Evolutionary conservation across 2,888 invertebrate species (phyloP), one percentile per base, ranked within the genome.

Genomic region (Netelia melanura): DNA sequence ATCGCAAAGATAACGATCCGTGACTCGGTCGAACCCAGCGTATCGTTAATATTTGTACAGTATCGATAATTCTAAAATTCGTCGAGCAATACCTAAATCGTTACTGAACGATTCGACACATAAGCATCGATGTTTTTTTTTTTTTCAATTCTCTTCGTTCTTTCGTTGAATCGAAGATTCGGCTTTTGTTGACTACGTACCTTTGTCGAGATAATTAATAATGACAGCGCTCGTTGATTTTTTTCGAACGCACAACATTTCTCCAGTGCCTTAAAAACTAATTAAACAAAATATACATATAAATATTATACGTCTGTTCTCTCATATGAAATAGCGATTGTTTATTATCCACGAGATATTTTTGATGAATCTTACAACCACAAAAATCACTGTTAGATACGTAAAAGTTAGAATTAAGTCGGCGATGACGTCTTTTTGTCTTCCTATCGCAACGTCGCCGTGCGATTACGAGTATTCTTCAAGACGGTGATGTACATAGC

Each of bases 1-100:
- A 85, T 68, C 84, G 85, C 44, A 86, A 87, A 65, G 82, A 86
- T 65, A 85, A 84, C 85, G 78, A 85, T 72, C 67, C 76, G 62
- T 84, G 72, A 86, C 75, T 62, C 65, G 54, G 23, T 11, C 1
- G 38, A 38, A 9, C 14, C 25, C n/a, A 43, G 10, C n/a, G 6
- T 71, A 77, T 58, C 5, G 48, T 64, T 38, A 38, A 38, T 21
- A 48, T 78, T 81, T 84, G 81, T 84, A 84, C 81, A 84, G 80
- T 84, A 38, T 72, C 58, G n/a, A 72, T 68, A 74, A 77, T 77
- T 74, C 38, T 58, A 75, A 76, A 30, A 44, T 64, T 38, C 14
- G 48, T 72, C 56, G 52, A 54, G 30, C 71, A 58, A 62, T 56
- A 21, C 23, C 17, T 58, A 58, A n/a, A 23, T 64, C 43, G 65